Base-by-base conservation (phyloP, 2,888 invertebrate species). In the Patella depressa region DNA sequence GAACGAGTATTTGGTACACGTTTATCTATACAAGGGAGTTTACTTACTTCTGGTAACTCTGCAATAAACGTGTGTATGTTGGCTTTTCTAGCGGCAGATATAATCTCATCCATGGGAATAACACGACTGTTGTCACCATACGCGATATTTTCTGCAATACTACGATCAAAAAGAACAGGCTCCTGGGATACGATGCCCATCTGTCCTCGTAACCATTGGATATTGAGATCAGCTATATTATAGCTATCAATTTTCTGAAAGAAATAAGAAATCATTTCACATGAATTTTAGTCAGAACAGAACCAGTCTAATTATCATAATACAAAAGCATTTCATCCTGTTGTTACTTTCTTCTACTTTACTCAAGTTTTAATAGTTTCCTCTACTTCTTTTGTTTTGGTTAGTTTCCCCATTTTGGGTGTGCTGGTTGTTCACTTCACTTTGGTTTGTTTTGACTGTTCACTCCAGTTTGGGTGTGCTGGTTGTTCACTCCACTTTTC, bases 121-220 rank as follows among this genome's bases (percentile, higher is more conserved):
- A 87, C 89, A n/a, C 95, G 92, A 0, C 93, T 92, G 89, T 96
- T 96, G 89, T 96, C 96, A 4, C 98, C 98, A 89, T 98, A 98
- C 0, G 96, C 95, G 83, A 98, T 98, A 91, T 98, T 98, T 84
- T 98, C 96, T 0, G 93, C 94, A 78, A 98, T 96, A 12, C 96
- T 95, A 78, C 96, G 93, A 90, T 97, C 96, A 92, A 98, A 98
- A 0, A 98, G 93, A 1, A 95, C 95, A 0, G 97, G 98, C 88
- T 98, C 98, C 92, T 98, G 98, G 4, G 96, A 96, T 1, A 98
- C 97, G 80, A 98, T 95, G 4, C 97, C 97, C 79, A 98, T 94
- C 82, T 96, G 95, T 70, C 94, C 93, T 78, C 98, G 93, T 12
- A 96, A 91, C 75, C 94, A 94, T 29, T 80, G 76, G 0, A 93